phyloP scores from a whole-genome alignment of 2,888 invertebrate species.

The Neria commutata region DNA sequence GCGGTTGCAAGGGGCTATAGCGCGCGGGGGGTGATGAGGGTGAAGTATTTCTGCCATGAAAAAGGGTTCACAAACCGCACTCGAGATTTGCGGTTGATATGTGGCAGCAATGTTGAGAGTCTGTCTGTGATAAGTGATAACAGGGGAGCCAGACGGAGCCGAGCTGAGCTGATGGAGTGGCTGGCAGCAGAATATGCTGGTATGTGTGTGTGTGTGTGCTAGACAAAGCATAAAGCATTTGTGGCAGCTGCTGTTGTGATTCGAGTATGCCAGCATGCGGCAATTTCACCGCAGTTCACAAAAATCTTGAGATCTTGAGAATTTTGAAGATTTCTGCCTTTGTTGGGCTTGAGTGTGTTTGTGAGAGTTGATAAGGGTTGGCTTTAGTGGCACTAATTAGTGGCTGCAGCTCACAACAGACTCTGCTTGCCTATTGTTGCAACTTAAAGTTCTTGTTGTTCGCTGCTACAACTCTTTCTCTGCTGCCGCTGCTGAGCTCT shows the following conservation, averaged over 20 bases:
- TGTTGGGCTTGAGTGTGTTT: too few species aligned
- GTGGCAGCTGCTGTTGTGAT: not conserved
- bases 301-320: too few species aligned
- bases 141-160: too few species aligned
- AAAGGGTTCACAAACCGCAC: conserved; percentile 1
- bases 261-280: not conserved
- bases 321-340: too few species aligned
- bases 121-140: too few species aligned
- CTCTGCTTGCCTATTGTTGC: conserved; percentile 28
- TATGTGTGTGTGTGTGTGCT: not conserved
- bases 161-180: too few species aligned
- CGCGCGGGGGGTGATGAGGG: conserved; percentile 10
- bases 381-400: too few species aligned
- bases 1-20: too few species aligned
- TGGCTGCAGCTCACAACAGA: conserved; percentile 26
- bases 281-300: conserved; percentile 1
- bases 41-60: too few species aligned
- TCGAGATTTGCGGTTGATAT: conserved; percentile 13
- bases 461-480: conserved; percentile 10
- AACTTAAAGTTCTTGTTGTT: conserved; percentile 25
- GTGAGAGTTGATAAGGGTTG: too few species aligned
- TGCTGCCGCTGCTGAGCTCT: conserved; percentile 9
- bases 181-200: not conserved
- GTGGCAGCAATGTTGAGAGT: too few species aligned
- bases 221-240: not conserved